A percentile compares a stretch with the other conserved stretches of the same genome.
phyloP scores from a whole-genome alignment of 2,797 vertebrate species.

The Sparidentex hasta region DNA sequence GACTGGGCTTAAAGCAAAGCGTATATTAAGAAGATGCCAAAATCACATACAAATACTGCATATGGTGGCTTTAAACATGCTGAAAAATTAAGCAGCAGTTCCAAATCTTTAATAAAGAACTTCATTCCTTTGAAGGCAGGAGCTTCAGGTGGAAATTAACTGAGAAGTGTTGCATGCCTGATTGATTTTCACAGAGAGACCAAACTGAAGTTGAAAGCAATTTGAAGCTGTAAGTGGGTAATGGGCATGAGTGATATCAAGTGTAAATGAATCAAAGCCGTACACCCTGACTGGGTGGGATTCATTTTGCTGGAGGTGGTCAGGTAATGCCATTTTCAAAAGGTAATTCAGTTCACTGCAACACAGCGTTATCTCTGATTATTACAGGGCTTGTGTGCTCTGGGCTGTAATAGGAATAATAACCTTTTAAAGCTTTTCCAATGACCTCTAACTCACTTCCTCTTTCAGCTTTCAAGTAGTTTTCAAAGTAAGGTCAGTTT shows the following conservation, averaged over 20 bases:
- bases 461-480: not conserved
- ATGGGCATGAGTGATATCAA: slow-evolving; percentile 19
- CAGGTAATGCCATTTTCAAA: slow-evolving; percentile 31
- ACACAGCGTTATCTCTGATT: slow-evolving; percentile 14
- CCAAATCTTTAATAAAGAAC: not conserved
- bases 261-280: slow-evolving; percentile 40
- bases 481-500: slow-evolving; percentile 7
- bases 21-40: not conserved
- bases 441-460: not conserved
- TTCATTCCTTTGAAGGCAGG: not conserved
- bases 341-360: slow-evolving; percentile 32
- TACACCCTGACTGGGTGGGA: slow-evolving; percentile 20
- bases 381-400: slow-evolving; percentile 11
- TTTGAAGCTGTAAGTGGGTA: slow-evolving; percentile 33
- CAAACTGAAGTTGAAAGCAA: slow-evolving; percentile 45
- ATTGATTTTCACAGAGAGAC: slow-evolving; percentile 35
- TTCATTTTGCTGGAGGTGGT: slow-evolving; percentile 36
- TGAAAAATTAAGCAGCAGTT: not conserved
- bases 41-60: not conserved
- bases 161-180: slow-evolving; percentile 5
- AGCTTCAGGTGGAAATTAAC: slow-evolving; percentile 7
- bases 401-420: slow-evolving; percentile 11
- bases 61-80: not conserved
- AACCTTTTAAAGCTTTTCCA: not conserved
- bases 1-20: no score